Conservation (phyloP, 2,888 invertebrate genomes). For the Ormia ochracea region DNA sequence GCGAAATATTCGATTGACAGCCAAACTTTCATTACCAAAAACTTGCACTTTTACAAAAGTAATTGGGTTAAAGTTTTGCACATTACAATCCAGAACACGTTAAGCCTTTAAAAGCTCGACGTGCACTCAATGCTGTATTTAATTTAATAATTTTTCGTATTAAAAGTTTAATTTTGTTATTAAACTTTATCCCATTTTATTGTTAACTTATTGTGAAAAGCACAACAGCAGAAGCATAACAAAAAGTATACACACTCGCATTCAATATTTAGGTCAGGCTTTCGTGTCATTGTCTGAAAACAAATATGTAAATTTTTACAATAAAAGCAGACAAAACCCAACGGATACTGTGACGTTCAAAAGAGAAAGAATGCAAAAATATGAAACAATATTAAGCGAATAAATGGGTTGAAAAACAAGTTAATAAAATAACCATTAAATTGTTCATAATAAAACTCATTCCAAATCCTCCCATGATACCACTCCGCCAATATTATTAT, state of each 20-base stretch:
- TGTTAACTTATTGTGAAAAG: constrained; percentile 27
- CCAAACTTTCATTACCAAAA: not conserved
- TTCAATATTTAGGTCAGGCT: constrained; percentile 47
- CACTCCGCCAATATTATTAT: not conserved
- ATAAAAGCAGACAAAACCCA: not conserved
- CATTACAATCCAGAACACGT: not conserved
- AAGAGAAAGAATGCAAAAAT: constrained; percentile 10
- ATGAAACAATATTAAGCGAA: constrained; percentile 41
- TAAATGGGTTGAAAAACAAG: constrained; percentile 60
- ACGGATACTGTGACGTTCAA: not conserved
- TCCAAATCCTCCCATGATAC: not conserved
- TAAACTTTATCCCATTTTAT: constrained; percentile 30
- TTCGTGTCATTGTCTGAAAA: constrained; percentile 45
- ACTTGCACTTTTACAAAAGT: constrained; percentile 28
- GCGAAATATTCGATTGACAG: not conserved
- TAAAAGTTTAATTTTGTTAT: constrained; percentile 46
- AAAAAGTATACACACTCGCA: not conserved
- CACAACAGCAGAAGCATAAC: constrained; percentile 1
- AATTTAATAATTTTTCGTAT: constrained; percentile 23
- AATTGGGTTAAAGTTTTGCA: not conserved
- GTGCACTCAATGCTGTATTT: not conserved
- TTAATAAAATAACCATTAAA: constrained; percentile 62
- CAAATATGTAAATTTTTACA: constrained; percentile 26
- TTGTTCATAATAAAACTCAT: constrained; percentile 52
- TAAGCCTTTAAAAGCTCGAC: not conserved